Conservation (phyloP, 1,140 invertebrate species). For the Trichonephila clavipes region DNA sequence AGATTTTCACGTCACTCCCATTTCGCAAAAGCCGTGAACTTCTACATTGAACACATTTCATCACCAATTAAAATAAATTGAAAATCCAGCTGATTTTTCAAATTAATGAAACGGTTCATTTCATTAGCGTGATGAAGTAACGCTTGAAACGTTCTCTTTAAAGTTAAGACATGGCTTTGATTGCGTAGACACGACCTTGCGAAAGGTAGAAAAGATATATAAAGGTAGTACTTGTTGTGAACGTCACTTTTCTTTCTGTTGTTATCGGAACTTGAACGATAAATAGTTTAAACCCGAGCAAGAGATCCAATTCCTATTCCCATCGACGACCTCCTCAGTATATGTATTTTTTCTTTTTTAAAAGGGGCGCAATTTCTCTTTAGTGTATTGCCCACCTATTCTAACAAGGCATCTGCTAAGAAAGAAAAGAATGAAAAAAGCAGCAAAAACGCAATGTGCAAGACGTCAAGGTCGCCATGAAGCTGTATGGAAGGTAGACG, state of each 20-base stretch:
- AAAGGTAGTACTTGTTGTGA: background rate
- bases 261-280: background rate
- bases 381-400: background rate
- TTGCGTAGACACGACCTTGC: background rate
- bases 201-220: background rate
- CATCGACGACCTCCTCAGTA: background rate
- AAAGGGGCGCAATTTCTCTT: background rate
- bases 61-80: background rate
- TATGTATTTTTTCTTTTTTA: background rate
- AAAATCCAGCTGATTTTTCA: background rate
- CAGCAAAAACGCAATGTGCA: background rate
- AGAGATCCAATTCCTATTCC: background rate
- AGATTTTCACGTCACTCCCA: too few species aligned
- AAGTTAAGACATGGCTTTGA: background rate
- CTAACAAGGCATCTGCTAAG: slow-evolving; percentile 17
- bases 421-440: background rate
- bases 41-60: background rate
- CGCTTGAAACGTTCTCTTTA: background rate
- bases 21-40: background rate
- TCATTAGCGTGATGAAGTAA: background rate
- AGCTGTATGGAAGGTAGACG: background rate
- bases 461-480: slow-evolving; percentile 20
- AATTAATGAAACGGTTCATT: background rate
- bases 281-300: slow-evolving; percentile 19
- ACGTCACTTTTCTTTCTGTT: background rate